Conservation (phyloP, 2,113 vertebrate species). For the Thamnaconus septentrionalis region DNA sequence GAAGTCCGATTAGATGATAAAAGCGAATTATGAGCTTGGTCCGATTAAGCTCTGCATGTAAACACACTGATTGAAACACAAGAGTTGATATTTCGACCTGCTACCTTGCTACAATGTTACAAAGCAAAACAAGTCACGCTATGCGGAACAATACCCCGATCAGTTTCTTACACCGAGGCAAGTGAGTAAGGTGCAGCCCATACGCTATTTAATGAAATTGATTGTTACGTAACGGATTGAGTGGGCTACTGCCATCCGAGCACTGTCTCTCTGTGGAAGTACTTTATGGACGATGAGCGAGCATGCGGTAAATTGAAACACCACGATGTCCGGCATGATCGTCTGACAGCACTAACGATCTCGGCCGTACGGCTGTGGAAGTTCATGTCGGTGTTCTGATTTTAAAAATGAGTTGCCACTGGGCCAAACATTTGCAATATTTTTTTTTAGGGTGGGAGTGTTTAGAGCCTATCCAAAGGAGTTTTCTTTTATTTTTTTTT, state of each 20-base stretch:
- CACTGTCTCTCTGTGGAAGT: constrained; percentile 59
- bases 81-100: too few relatives aligned
- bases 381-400: constrained; percentile 19
- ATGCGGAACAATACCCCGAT: constrained; percentile 30
- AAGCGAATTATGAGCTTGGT: too few relatives aligned
- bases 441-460: not conserved
- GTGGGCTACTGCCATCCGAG: constrained; percentile 59
- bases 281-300: constrained; percentile 56
- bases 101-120: too few relatives aligned
- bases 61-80: too few relatives aligned
- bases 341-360: constrained; percentile 36
- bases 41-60: too few relatives aligned
- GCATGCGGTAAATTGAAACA: constrained; percentile 46
- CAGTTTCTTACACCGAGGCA: constrained; percentile 52
- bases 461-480: constrained; percentile 26
- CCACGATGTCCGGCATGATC: constrained; percentile 38
- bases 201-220: constrained; percentile 68
- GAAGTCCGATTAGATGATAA: too few relatives aligned
- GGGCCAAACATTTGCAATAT: too few relatives aligned
- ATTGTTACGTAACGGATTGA: constrained; percentile 70
- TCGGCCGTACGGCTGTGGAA: constrained; percentile 25
- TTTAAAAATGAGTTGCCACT: constrained; percentile 1
- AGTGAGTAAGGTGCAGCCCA: constrained; percentile 50
- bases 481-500: not conserved
- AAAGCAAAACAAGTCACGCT: too few relatives aligned